These are phyloP conservation scores for Aptenodytes forsteri DNA, from an alignment of 2,113 vertebrate species.

Conservation along the genomic window DNA sequence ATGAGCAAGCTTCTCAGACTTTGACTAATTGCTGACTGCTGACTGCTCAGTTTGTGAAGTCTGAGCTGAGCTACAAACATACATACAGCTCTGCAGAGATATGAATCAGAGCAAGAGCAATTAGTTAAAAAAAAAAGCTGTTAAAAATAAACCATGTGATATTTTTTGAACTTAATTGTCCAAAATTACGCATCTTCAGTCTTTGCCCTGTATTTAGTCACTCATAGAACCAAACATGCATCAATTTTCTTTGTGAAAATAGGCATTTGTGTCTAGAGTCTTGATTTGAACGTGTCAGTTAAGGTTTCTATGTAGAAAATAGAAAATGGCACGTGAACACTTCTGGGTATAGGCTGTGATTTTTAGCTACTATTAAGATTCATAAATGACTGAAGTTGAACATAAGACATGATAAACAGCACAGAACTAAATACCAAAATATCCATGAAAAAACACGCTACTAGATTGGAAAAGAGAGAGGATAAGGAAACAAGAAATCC, in stretches of 20 bases:
- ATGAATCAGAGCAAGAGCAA: conserved; percentile 33
- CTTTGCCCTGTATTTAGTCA: conserved; percentile 4
- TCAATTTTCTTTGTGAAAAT: conserved; percentile 11
- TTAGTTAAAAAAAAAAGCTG: conserved; percentile 2
- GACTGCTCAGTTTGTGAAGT: conserved; percentile 50
- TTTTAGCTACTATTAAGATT: not conserved
- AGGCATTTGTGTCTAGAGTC: conserved; percentile 9
- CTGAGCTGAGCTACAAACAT: not conserved
- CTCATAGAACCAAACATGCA: not conserved
- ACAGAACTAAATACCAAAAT: not conserved
- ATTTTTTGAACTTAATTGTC: conserved; percentile 8
- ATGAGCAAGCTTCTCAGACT: conserved; percentile 51
- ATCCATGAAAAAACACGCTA: not conserved
- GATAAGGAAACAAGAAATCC: not conserved
- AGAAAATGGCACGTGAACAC: not conserved
- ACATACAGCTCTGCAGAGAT: not conserved
- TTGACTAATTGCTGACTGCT: conserved; percentile 55
- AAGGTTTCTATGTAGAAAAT: not conserved
- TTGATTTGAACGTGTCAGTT: not conserved
- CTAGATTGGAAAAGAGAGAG: not conserved
- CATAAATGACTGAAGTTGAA: not conserved
- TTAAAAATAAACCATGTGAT: conserved; percentile 40
- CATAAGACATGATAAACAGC: not conserved
- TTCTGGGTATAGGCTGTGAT: not conserved
- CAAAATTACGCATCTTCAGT: conserved; percentile 6